phyloP scores from a whole-genome alignment of 2,113 vertebrate species.

The Montifringilla adamsi region DNA sequence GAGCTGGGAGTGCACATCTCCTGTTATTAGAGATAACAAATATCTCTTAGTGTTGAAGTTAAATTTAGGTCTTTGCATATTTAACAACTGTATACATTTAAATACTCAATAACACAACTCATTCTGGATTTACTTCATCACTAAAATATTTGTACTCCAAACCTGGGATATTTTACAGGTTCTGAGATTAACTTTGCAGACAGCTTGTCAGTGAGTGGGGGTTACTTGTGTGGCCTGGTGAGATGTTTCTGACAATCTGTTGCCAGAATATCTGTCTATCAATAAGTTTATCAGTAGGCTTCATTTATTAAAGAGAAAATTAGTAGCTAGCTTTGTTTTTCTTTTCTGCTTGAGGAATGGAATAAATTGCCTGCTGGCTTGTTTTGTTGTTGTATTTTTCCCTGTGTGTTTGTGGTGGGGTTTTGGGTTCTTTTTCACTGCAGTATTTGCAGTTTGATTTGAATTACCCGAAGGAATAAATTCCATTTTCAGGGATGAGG shows the following conservation, averaged over 20 bases:
- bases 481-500: not conserved
- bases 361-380: not conserved
- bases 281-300: slow-evolving; percentile 16
- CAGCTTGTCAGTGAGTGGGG: not conserved
- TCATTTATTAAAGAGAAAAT: not conserved
- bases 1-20: not conserved
- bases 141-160: not conserved
- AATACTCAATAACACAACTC: not conserved
- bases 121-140: not conserved
- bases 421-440: not conserved
- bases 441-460: not conserved
- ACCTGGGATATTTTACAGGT: slow-evolving; percentile 16
- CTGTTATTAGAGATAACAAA: not conserved
- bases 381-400: not conserved
- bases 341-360: not conserved
- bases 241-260: not conserved
- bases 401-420: not conserved
- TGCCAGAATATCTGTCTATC: slow-evolving; percentile 14
- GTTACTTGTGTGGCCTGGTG: not conserved
- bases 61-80: not conserved
- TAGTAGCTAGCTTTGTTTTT: not conserved
- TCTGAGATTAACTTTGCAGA: slow-evolving; percentile 11
- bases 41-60: not conserved
- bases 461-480: not conserved
- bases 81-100: not conserved